These are phyloP conservation scores for Alethe diademata DNA, from an alignment of 2,113 vertebrate species.

Conservation along the genomic window DNA sequence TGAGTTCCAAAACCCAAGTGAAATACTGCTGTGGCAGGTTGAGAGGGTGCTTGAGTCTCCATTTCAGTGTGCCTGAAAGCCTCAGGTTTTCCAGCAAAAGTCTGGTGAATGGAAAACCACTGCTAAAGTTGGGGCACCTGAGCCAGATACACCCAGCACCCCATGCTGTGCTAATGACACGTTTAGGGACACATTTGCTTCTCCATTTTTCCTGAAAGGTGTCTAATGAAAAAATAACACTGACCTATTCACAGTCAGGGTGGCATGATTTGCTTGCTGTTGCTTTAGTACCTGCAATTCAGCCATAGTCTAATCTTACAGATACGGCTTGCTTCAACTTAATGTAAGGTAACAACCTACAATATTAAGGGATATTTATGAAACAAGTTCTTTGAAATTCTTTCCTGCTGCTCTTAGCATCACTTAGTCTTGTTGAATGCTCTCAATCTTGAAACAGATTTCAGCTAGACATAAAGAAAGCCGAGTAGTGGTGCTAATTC, in stretches of 20 bases:
- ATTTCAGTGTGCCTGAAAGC: accelerated
- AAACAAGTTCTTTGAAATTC: background rate
- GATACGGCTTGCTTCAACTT: background rate
- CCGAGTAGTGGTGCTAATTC: background rate
- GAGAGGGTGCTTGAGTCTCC: background rate
- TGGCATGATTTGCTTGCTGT: background rate
- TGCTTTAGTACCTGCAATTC: background rate
- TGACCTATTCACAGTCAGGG: background rate
- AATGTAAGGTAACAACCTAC: conserved; percentile 21
- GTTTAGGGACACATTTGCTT: background rate
- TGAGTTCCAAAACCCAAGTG: background rate
- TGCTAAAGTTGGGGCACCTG: background rate
- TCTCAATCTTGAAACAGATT: conserved; percentile 27
- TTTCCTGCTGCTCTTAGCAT: conserved; percentile 4
- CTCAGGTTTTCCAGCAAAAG: background rate
- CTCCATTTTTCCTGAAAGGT: background rate
- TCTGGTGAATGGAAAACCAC: background rate
- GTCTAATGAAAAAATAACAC: background rate
- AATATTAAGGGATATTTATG: background rate
- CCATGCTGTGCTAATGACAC: background rate
- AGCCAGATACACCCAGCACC: background rate
- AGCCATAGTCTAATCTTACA: background rate
- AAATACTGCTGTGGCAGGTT: background rate
- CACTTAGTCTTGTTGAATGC: background rate
- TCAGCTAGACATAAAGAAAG: background rate